Evolutionary conservation across 2,888 invertebrate genomes (phyloP), one percentile per base, ranked within the genome.

Genomic region (Odiellus spinosus): DNA sequence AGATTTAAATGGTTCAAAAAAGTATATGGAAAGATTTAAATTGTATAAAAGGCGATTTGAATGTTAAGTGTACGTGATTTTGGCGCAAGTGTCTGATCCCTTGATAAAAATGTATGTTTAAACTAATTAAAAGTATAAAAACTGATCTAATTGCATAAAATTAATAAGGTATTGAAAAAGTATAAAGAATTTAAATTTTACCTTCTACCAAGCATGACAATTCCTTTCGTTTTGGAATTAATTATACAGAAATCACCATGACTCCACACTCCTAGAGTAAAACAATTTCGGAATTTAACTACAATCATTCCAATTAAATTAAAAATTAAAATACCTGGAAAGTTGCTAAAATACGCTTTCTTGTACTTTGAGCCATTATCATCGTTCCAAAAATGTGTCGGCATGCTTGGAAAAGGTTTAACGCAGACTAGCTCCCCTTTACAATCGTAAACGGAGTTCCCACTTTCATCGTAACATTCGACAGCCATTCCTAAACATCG

Each of bases 341-440:
- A 69, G 48, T 66, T 66, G 17, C 59, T 58, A 55, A 71, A 72
- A 58, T 72, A 73, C 14, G 71, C 68, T 42, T 64, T 65, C 50
- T 58, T 61, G 59, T 73, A 73, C 47, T 67, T 64, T 11, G 54
- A 43, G 11, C 67, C 65, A 47, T 68, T 63, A 8, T 60, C 46
- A 50, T 70, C 70, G 55, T 70, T 69, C 64, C 72, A 67, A 58
- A 74, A 73, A 52, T 64, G 63, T 3, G 68, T 67, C 3, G 74
- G 74, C 72, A 73, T 72, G 39, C 69, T 70, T 2, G 74, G 74
- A 58, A 74, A 73, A 2, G 74, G 73, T 40, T 64, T 67, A 12
- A 64, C 59, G 54, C 73, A 72, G 5, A 75, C 71, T 41, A 74
- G 59, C 54, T 74, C 74, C 8, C 73, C 74, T 53, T 68, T 64